Conservation (phyloP, 2,888 invertebrate genomes). For the Ichneumoninae sp. region DNA sequence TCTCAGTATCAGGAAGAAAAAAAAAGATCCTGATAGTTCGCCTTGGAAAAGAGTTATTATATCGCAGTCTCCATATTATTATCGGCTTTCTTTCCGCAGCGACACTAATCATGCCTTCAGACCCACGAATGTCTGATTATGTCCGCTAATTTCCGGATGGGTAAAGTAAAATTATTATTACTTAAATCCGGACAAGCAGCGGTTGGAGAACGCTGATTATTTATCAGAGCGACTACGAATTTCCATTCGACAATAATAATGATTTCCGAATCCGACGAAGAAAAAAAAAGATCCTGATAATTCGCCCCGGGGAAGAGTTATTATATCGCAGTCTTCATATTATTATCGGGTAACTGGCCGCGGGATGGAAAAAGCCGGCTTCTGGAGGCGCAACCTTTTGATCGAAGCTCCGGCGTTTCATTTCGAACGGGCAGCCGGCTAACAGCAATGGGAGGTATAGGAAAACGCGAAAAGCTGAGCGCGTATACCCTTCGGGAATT, state of each 20-base stretch:
- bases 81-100: slow-evolving; percentile 34
- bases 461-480: slow-evolving; percentile 37
- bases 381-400: slow-evolving; percentile 39
- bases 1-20: neutral
- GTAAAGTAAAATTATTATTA: neutral
- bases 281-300: slow-evolving; percentile 35
- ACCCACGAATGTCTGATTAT: slow-evolving; percentile 5
- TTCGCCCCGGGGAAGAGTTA: slow-evolving; percentile 39
- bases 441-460: slow-evolving; percentile 16
- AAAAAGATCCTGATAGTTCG: slow-evolving; percentile 35
- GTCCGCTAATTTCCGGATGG: neutral
- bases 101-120: neutral
- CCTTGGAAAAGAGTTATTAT: slow-evolving; percentile 39
- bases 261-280: neutral
- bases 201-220: neutral
- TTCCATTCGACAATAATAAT: slow-evolving; percentile 27
- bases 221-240: neutral
- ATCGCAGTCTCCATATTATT: slow-evolving; percentile 48
- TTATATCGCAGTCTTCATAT: slow-evolving; percentile 50
- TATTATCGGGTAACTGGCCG: slow-evolving; percentile 55
- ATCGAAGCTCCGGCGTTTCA: slow-evolving; percentile 36
- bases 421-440: slow-evolving; percentile 19
- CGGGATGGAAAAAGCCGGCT: neutral
- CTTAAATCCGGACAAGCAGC: neutral
- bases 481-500: slow-evolving; percentile 70